Evolutionary conservation across 2,888 invertebrate species (phyloP), one percentile per base, ranked within the genome.

Genomic region (Orchestes rusci): DNA sequence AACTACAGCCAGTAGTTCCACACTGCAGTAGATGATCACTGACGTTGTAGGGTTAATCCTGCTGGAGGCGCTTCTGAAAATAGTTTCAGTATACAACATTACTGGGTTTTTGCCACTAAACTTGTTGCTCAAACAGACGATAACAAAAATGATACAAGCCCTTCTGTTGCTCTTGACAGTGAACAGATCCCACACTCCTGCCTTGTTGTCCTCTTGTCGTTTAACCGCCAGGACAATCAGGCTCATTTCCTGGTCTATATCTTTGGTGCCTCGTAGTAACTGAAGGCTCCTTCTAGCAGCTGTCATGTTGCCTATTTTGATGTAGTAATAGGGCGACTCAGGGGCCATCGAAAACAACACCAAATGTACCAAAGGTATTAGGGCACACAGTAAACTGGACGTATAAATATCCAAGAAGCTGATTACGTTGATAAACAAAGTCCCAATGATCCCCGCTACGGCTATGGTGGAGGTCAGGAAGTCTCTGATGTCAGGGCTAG

Each of bases 91-190:
- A 56, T 79, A 79, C 3, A 78, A 75, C 4, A 79, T 70, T 7
- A 79, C 72, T 1, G 79, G 77, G 45, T 77, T 77, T 49, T 78
- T 78, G 1, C 80, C 80, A 56, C 77, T 77, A 39, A 80, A 70
- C 59, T 84, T 82, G 58, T 76, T 76, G 19, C 75, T 74, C 2
- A 74, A 69, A 56, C 75, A 74, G 10, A 84, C 68, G 17, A 76
- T 74, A 8, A 80, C 59, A 45, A 55, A 65, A 69, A 84, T 76
- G 56, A 73, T 69, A 56, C 81, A 69, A 1, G 82, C 82, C 65
- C 74, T 75, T 52, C 76, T 72, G 56, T 77, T 77, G 2, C 74
- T 75, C 8, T 72, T 70, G 52, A 75, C 73, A 10, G 70, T 70
- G 35, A 78, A 58, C 20, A 79, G 61, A 59, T 78, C 77, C 27